phyloP scores from a whole-genome alignment of 2,113 vertebrate species.

The Sceloporus tristichus region DNA sequence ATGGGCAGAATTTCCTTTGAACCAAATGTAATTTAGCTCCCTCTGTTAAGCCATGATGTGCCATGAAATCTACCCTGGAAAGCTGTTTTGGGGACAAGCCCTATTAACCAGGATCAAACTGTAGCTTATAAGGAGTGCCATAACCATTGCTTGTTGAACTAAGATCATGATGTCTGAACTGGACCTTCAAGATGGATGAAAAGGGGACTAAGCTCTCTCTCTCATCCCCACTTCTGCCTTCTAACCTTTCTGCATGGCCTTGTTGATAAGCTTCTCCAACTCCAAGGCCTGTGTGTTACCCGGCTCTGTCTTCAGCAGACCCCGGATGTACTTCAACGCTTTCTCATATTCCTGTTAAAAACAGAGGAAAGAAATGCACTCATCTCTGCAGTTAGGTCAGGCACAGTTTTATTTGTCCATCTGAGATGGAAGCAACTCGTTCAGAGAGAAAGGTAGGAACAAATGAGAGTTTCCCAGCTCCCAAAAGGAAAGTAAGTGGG shows the following conservation, averaged over 20 bases:
- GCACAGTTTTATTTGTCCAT: background rate
- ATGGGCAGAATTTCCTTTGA: background rate
- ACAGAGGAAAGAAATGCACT: background rate
- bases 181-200: no score
- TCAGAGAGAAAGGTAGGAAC: background rate
- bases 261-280: conserved; percentile 88
- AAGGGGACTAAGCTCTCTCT: no score
- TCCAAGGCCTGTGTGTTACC: conserved; percentile 90
- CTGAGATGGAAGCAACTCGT: background rate
- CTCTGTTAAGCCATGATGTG: background rate
- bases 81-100: background rate
- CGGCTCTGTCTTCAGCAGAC: conserved; percentile 87
- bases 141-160: no score
- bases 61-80: background rate
- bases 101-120: background rate
- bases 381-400: background rate
- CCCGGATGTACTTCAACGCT: conserved; percentile 87
- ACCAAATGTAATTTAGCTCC: no score
- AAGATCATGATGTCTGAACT: no score
- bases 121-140: background rate
- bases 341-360: conserved; percentile 87
- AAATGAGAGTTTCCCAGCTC: background rate
- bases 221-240: background rate
- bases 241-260: conserved; percentile 89
- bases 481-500: no score